Evolutionary conservation across 2,797 vertebrate genomes (phyloP).

Genomic region (Peromyscus melanophrys): DNA sequence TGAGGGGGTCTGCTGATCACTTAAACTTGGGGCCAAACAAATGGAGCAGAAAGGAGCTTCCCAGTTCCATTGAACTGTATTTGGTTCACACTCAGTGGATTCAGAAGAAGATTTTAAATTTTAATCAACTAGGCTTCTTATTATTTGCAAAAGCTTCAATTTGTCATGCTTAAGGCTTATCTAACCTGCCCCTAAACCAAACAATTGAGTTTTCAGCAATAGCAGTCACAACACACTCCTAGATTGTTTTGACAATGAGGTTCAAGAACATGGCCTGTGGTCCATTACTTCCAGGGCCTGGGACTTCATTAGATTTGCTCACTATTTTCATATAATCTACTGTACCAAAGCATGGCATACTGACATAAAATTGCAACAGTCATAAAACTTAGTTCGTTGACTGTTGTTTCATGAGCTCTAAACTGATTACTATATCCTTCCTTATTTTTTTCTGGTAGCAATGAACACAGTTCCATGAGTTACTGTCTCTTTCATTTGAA

Average conservation of each 20-base stretch:
- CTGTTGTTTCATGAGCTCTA: not conserved
- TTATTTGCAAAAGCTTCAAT: conserved; percentile 55
- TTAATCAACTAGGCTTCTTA: conserved; percentile 53
- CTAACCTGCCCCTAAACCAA: conserved; percentile 36
- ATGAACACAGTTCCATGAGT: conserved; percentile 53
- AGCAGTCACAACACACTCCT: not conserved
- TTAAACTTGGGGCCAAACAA: conserved; percentile 57
- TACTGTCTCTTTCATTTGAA: not conserved
- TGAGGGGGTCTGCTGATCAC: not conserved
- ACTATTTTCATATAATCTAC: not conserved
- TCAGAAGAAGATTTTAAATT: conserved; percentile 66
- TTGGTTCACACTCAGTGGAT: conserved; percentile 20
- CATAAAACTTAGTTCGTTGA: not conserved
- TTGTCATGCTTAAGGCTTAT: conserved; percentile 64
- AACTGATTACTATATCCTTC: not conserved
- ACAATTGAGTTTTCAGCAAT: conserved; percentile 49
- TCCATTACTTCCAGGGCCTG: not conserved
- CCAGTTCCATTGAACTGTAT: conserved; percentile 56
- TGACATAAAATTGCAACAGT: not conserved
- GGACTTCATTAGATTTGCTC: not conserved
- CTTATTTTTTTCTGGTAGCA: conserved; percentile 13
- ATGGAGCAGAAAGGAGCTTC: conserved; percentile 54
- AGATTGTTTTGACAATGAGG: conserved; percentile 5
- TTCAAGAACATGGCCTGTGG: not conserved
- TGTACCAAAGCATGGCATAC: not conserved